Conservation (phyloP, 2,888 invertebrate species). For the Muscina levida region DNA sequence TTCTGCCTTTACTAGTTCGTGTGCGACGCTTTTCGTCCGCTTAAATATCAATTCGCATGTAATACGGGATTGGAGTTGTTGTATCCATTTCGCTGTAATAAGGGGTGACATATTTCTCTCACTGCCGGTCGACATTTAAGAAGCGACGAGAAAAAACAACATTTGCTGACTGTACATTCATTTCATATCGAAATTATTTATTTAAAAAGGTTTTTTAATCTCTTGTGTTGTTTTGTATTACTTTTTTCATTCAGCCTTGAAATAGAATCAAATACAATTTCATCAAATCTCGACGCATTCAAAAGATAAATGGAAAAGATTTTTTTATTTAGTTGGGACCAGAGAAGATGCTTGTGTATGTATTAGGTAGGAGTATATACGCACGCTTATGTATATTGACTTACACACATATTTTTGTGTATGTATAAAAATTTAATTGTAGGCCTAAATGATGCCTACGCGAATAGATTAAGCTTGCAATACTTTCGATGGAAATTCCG, state of each 20-base stretch:
- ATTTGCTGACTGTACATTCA: background rate
- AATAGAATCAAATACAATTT: slow-evolving; percentile 39
- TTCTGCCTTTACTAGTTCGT: background rate
- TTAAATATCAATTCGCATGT: slow-evolving; percentile 62
- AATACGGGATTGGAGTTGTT: slow-evolving; percentile 61
- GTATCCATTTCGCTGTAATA: slow-evolving; percentile 36
- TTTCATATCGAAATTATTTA: slow-evolving; percentile 59
- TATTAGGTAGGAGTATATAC: too few species aligned
- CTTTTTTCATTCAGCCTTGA: slow-evolving; percentile 25
- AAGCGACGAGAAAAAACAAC: background rate
- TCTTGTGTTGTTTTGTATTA: background rate
- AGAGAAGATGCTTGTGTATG: too few species aligned
- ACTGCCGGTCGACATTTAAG: background rate
- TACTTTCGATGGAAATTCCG: too few species aligned
- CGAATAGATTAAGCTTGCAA: too few species aligned
- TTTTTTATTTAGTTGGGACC: background rate
- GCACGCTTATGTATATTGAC: too few species aligned
- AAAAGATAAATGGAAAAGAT: slow-evolving; percentile 2
- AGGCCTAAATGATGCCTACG: too few species aligned
- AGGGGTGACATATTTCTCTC: slow-evolving; percentile 50
- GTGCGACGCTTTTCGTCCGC: background rate
- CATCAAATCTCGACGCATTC: slow-evolving; percentile 31
- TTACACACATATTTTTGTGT: too few species aligned
- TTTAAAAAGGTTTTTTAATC: slow-evolving; percentile 61
- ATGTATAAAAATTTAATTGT: too few species aligned